A percentile compares a stretch with the other conserved stretches of the same genome.
phyloP scores from a whole-genome alignment of 1,140 invertebrate genomes.

The Triops longicaudatus region DNA sequence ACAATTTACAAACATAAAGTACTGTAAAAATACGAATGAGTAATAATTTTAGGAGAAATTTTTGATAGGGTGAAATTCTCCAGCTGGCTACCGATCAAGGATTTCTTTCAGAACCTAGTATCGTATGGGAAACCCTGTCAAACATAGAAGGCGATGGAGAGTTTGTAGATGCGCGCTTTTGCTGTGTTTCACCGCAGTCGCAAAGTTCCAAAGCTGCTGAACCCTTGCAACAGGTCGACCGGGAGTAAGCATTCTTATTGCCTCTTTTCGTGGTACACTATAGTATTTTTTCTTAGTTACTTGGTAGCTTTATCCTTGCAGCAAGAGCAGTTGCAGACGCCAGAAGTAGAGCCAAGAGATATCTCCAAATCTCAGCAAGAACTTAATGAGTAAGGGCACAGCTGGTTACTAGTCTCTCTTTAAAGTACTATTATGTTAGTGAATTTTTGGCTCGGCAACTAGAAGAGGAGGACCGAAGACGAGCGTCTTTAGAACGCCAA shows the following conservation, averaged over 20 bases:
- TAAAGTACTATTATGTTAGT: slow-evolving; percentile 10
- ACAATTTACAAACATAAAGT: slow-evolving; percentile 42
- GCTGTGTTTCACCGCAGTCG: slow-evolving; percentile 35
- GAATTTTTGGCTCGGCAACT: slow-evolving; percentile 39
- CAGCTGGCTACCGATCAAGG: slow-evolving; percentile 54
- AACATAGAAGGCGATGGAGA: slow-evolving; percentile 51
- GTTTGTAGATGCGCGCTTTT: slow-evolving; percentile 49
- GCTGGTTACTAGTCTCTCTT: background rate
- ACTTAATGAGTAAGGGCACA: slow-evolving; percentile 37
- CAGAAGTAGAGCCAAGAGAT: slow-evolving; percentile 35
- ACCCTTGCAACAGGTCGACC: slow-evolving; percentile 43
- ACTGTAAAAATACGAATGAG: background rate
- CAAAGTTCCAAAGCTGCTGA: slow-evolving; percentile 31
- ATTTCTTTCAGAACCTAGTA: slow-evolving; percentile 46
- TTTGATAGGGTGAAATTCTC: slow-evolving; percentile 46
- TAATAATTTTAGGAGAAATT: slow-evolving; percentile 18
- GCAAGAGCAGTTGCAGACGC: slow-evolving; percentile 40
- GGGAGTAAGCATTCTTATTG: slow-evolving; percentile 42
- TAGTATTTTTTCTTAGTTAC: slow-evolving; percentile 36
- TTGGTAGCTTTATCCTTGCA: slow-evolving; percentile 44
- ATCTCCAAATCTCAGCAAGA: slow-evolving; percentile 31
- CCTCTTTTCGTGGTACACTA: no score
- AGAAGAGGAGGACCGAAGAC: slow-evolving; percentile 41
- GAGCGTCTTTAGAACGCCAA: slow-evolving; percentile 28
- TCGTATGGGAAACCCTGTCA: slow-evolving; percentile 53